phyloP scores from a whole-genome alignment of 2,888 invertebrate genomes.

The Drepanosiphum platanoidis region DNA sequence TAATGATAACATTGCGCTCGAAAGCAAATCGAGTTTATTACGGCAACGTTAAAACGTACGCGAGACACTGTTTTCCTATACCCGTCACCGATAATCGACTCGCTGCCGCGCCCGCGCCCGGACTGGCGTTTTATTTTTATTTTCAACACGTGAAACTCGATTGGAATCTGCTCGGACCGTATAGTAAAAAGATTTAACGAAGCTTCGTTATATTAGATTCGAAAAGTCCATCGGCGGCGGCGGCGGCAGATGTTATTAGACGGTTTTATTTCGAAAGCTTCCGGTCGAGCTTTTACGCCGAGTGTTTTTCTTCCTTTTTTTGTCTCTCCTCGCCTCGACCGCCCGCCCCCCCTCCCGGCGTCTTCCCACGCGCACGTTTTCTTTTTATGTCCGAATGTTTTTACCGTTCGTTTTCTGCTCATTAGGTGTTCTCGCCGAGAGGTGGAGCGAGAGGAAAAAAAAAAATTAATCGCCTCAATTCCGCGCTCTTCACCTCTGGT shows the following conservation, averaged over 20 bases:
- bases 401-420: constrained; percentile 52
- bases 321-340: no score
- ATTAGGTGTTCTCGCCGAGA: constrained; percentile 16
- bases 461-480: constrained; percentile 28
- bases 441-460: no score
- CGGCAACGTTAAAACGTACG: no score
- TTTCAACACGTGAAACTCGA: not conserved
- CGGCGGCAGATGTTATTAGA: constrained; percentile 24
- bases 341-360: no score
- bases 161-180: not conserved
- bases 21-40: no score
- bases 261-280: constrained; percentile 51
- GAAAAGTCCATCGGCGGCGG: constrained; percentile 1
- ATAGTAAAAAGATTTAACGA: constrained; percentile 2
- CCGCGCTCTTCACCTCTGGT: not conserved
- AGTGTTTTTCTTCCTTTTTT: constrained; percentile 25
- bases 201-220: constrained; percentile 30
- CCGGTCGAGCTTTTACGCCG: constrained; percentile 15
- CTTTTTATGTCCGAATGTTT: constrained; percentile 50
- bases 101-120: not conserved
- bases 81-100: no score
- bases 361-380: constrained; percentile 10
- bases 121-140: not conserved
- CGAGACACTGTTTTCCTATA: no score
- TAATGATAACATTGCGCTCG: no score